A percentile compares a stretch with the other conserved stretches of the same genome.
Evolutionary conservation across 2,797 vertebrate species (phyloP).

Genomic region (Octomys mimax): DNA sequence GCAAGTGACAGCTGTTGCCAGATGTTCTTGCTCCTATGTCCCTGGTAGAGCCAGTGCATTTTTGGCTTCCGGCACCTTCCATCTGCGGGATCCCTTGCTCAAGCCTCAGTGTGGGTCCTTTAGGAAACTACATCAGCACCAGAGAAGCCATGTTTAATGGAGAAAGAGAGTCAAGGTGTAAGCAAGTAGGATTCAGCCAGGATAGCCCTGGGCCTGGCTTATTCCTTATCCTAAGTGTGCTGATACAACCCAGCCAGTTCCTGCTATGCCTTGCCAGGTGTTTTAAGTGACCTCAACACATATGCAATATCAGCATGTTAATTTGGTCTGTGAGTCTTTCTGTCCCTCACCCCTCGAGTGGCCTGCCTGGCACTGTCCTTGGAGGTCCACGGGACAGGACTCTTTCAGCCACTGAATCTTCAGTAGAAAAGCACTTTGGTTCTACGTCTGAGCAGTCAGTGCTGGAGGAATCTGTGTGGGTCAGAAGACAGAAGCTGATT

Average conservation of each 20-base stretch:
- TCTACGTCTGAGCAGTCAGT: background rate
- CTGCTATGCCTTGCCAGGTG: background rate
- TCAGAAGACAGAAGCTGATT: conserved; percentile 54
- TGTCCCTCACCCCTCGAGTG: background rate
- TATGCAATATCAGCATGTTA: background rate
- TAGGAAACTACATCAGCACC: background rate
- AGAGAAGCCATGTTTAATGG: background rate
- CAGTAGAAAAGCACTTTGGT: background rate
- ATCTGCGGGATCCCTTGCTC: background rate
- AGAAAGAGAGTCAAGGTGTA: background rate
- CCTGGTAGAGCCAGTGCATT: background rate
- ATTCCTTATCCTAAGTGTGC: background rate
- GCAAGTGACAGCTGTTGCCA: background rate
- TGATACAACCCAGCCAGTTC: background rate
- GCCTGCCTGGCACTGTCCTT: background rate
- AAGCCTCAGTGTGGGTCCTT: background rate
- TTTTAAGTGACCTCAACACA: background rate
- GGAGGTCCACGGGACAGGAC: background rate
- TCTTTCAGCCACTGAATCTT: background rate
- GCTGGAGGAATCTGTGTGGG: conserved; percentile 7
- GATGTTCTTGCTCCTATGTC: background rate
- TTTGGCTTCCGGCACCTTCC: background rate
- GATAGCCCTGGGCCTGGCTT: background rate
- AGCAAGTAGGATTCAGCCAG: background rate
- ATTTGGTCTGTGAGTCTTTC: background rate